Conservation (phyloP, 2,797 vertebrate species). For the Chaetodon trifasciatus region DNA sequence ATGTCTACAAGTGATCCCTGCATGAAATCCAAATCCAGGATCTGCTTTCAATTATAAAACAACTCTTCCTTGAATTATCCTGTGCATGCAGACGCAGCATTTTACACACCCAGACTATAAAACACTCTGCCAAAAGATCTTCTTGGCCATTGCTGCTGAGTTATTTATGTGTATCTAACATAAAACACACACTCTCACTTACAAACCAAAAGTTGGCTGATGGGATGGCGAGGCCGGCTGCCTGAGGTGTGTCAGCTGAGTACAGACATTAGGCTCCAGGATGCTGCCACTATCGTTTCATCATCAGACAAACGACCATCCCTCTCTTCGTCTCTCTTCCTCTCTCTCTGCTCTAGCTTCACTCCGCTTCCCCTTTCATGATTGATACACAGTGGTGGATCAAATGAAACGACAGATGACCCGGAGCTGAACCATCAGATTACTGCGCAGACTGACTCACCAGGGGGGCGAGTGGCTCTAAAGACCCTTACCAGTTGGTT, state of each 20-base stretch:
- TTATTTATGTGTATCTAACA: slow-evolving; percentile 45
- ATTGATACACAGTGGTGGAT: slow-evolving; percentile 22
- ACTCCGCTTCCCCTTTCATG: neutral
- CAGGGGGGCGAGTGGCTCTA: slow-evolving; percentile 35
- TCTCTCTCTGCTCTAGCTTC: neutral
- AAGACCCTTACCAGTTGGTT: slow-evolving; percentile 35
- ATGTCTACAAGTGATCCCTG: slow-evolving; percentile 15
- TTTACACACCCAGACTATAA: slow-evolving; percentile 46
- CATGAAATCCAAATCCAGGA: slow-evolving; percentile 22
- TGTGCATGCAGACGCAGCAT: slow-evolving; percentile 48
- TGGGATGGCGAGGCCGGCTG: slow-evolving; percentile 7
- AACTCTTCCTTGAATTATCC: slow-evolving; percentile 33
- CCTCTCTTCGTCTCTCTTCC: neutral
- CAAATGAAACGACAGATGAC: slow-evolving; percentile 19
- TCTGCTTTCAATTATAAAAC: slow-evolving; percentile 49
- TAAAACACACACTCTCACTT: slow-evolving; percentile 31
- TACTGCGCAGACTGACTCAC: slow-evolving; percentile 45
- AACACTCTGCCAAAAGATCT: slow-evolving; percentile 42
- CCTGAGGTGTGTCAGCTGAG: slow-evolving; percentile 44
- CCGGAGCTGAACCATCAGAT: slow-evolving; percentile 43
- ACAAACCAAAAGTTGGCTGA: slow-evolving; percentile 9
- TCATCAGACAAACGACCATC: slow-evolving; percentile 41
- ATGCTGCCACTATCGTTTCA: slow-evolving; percentile 47
- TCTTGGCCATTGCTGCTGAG: slow-evolving; percentile 31
- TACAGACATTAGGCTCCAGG: slow-evolving; percentile 32